Evolutionary conservation across 1,140 invertebrate species (phyloP).

Genomic region (Drosophila seguyi): DNA sequence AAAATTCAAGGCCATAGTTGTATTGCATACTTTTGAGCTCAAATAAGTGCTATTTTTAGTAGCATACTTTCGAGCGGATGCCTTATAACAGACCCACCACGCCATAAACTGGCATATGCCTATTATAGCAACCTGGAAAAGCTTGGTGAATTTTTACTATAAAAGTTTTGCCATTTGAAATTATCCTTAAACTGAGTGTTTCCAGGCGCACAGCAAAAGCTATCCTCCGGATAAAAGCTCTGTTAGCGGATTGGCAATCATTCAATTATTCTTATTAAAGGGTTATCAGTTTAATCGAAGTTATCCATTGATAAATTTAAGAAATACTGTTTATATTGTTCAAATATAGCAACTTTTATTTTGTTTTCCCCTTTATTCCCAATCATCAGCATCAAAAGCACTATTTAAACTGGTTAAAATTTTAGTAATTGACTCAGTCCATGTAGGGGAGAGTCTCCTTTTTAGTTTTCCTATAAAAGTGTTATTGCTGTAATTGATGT

Average conservation of each 20-base stretch:
- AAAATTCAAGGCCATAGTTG: too few relatives aligned
- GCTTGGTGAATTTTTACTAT: background rate
- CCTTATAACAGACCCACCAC: background rate
- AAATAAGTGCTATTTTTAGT: conserved; percentile 4
- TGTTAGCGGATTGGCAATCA: too few relatives aligned
- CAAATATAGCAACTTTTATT: background rate
- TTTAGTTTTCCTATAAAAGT: too few relatives aligned
- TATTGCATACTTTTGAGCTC: background rate
- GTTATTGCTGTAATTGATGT: background rate
- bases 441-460: too few relatives aligned
- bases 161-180: background rate
- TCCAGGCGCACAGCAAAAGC: background rate
- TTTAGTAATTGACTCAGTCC: too few relatives aligned
- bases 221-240: background rate
- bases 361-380: too few relatives aligned
- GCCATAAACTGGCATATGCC: conserved; percentile 6
- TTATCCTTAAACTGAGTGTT: background rate
- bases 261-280: background rate
- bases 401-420: too few relatives aligned
- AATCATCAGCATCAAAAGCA: too few relatives aligned
- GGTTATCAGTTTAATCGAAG: too few relatives aligned
- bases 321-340: background rate
- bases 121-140: background rate
- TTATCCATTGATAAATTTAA: too few relatives aligned
- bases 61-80: conserved; percentile 5